phyloP scores from a whole-genome alignment of 2,888 invertebrate species.

The Zygaena filipendulae region DNA sequence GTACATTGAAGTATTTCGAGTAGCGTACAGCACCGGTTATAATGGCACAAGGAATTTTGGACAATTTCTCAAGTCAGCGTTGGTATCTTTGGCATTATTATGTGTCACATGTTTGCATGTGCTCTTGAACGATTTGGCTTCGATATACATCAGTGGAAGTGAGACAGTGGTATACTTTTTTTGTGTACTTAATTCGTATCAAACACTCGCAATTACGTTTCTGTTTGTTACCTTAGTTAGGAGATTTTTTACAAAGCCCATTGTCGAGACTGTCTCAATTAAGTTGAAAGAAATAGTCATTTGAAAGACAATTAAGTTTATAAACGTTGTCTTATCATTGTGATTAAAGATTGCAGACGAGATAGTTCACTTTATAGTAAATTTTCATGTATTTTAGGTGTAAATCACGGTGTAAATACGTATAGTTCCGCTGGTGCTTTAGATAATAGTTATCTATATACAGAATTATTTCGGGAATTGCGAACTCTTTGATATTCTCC shows the following conservation, averaged over 20 bases:
- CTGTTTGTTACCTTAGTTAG: slow-evolving; percentile 20
- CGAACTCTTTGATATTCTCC: no score
- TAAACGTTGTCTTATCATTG: no score
- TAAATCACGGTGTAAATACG: no score
- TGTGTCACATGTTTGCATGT: slow-evolving; percentile 37
- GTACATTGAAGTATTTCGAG: slow-evolving; percentile 32
- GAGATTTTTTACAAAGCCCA: not conserved
- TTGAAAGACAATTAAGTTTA: no score
- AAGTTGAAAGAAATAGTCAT: not conserved
- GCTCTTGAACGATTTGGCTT: slow-evolving; percentile 28
- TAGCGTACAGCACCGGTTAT: slow-evolving; percentile 20
- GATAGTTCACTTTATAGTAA: no score
- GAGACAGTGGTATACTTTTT: slow-evolving; percentile 16
- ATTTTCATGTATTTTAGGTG: no score
- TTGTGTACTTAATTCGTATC: slow-evolving; percentile 28
- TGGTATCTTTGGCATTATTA: slow-evolving; percentile 32
- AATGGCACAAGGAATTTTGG: slow-evolving; percentile 17
- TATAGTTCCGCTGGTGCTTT: no score
- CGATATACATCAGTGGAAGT: slow-evolving; percentile 15
- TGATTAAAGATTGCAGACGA: no score
- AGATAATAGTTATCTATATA: no score
- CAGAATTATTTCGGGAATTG: no score
- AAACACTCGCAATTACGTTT: slow-evolving; percentile 22
- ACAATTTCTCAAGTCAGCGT: slow-evolving; percentile 22
- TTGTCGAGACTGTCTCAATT: not conserved